Conservation (phyloP, 2,797 vertebrate genomes). For the Darevskia mixta region DNA sequence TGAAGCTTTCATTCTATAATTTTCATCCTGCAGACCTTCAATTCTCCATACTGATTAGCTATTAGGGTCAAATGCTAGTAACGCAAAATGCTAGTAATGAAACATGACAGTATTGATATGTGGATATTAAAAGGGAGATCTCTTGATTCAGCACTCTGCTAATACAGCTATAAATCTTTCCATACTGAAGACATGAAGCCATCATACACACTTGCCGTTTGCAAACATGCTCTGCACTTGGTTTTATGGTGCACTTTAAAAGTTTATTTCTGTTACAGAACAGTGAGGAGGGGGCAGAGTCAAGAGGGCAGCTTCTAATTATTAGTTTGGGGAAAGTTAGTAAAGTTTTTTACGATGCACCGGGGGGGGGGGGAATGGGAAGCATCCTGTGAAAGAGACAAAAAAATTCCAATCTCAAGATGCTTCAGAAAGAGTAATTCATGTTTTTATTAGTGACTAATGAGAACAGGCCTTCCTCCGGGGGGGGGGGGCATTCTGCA, state of each 20-base stretch:
- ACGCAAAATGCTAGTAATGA: constrained; percentile 20
- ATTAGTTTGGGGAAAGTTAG: not conserved
- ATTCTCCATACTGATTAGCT: constrained; percentile 27
- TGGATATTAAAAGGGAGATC: constrained; percentile 34
- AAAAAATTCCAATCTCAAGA: not conserved
- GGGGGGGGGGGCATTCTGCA: too few species aligned
- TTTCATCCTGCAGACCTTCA: constrained; percentile 24
- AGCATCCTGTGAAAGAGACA: not conserved
- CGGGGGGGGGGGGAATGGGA: not conserved
- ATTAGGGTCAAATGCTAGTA: constrained; percentile 33
- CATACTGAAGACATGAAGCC: not conserved
- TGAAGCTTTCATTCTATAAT: constrained; percentile 15
- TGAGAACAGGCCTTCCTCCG: too few species aligned
- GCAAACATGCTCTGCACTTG: not conserved
- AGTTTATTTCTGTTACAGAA: not conserved
- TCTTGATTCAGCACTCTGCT: constrained; percentile 39
- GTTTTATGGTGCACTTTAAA: constrained; percentile 25
- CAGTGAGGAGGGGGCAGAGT: not conserved
- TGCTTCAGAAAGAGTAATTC: too few species aligned
- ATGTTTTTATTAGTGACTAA: too few species aligned
- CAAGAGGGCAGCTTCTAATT: not conserved
- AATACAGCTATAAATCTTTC: constrained; percentile 37
- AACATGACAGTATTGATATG: constrained; percentile 49
- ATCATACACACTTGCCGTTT: not conserved
- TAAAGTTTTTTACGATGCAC: not conserved